Base-by-base conservation (phyloP, 2,888 invertebrate species). In the Perdita meconis region DNA sequence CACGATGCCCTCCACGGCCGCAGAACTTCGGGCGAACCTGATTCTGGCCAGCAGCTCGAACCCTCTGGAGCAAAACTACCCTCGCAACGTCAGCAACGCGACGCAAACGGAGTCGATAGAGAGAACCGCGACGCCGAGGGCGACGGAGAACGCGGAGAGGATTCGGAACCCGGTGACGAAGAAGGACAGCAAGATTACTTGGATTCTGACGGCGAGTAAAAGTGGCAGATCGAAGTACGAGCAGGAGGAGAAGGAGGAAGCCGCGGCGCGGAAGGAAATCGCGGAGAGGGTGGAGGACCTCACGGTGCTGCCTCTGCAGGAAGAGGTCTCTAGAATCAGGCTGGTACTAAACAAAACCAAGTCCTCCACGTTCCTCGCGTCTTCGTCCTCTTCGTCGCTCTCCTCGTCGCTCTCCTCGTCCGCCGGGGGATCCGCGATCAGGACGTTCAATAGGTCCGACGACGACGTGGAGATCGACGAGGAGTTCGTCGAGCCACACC, bases 101-200 rank as follows among this genome's bases (percentile, higher is more conserved):
- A 44, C 40, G 2, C 51, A 24, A n/a, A 34, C 64, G 2, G 73
- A 79, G 6, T 26, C 59, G 16, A n/a, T n/a, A n/a, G 16, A 34
- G 19, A 38, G 30, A 30, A 60, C 55, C 16, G 22, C 55, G 24
- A n/a, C 80, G 5, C 68, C 60, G 26, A 53, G 78, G 4, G 26
- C 36, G 34, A 5, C 56, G n/a, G 80, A 50, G 0, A 72, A 26
- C 13, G 5, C 36, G 19, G 84, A 84, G 0, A 80, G 78, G 12
- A 16, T 38, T n/a, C 74, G 81, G 1, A 63, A 47, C 19, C 53
- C 75, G 0, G 53, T 56, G n/a, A 1, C 53, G 30, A 89, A 87
- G 67, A 88, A 89, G 70, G 90, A 91, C 38, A 88, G 82, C 19
- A 88, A 86, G 66, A 86, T 89, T 24, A 88, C 87, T 2, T 87